These are phyloP conservation scores for Galerucella pusilla DNA, from an alignment of 2,888 invertebrate species.

Conservation along the genomic window DNA sequence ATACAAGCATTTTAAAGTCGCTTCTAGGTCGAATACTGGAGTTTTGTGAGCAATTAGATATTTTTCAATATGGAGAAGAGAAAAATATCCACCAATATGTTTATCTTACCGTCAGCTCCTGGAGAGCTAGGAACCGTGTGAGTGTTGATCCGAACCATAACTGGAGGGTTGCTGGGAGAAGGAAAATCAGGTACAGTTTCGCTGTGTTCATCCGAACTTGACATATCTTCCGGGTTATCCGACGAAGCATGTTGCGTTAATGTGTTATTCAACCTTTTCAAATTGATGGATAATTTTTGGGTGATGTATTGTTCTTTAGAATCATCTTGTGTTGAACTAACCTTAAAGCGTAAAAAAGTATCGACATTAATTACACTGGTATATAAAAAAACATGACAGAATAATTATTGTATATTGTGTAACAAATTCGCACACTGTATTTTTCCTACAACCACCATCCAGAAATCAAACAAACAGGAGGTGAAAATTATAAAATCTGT, in stretches of 20 bases:
- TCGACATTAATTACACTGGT: background rate
- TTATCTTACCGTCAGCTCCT: conserved; percentile 65
- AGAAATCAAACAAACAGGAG: too few relatives aligned
- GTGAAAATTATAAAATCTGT: too few relatives aligned
- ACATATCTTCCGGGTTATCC: conserved; percentile 58
- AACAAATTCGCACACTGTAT: too few relatives aligned
- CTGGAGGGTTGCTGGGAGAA: conserved; percentile 64
- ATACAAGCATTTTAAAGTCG: background rate
- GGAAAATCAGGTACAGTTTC: conserved; percentile 69
- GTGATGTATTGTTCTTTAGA: conserved; percentile 76
- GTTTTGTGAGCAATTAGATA: too few relatives aligned
- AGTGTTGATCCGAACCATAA: conserved; percentile 71
- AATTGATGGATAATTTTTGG: conserved; percentile 80
- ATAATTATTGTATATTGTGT: too few relatives aligned
- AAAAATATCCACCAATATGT: background rate
- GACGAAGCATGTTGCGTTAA: conserved; percentile 66
- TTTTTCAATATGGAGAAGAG: too few relatives aligned
- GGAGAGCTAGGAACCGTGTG: conserved; percentile 69
- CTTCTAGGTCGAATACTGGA: background rate
- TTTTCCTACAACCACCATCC: too few relatives aligned
- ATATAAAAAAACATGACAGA: too few relatives aligned
- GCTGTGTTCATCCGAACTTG: conserved; percentile 63
- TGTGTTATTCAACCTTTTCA: conserved; percentile 78
- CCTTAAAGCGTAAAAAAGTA: conserved; percentile 44
- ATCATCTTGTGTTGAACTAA: conserved; percentile 60